Percentiles rank a stretch among this genome's conserved stretches.
Conservation (phyloP, 1,140 invertebrate genomes). For the Solen grandis region DNA sequence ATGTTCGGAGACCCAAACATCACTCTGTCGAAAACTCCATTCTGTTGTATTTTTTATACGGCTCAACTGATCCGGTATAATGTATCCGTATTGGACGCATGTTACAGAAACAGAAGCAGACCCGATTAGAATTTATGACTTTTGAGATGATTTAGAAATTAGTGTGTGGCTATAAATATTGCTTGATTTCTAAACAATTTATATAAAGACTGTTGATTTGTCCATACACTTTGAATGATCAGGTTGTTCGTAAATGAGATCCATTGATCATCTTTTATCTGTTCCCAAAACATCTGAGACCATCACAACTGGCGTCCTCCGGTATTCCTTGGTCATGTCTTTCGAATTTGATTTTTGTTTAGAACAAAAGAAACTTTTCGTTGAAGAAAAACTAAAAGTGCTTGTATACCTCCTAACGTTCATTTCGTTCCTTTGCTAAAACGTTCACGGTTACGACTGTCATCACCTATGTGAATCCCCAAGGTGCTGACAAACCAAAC, state of each 20-base stretch:
- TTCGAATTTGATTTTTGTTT: too few relatives aligned
- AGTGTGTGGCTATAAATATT: not conserved
- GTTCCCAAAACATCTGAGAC: too few relatives aligned
- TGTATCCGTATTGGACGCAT: slow-evolving; percentile 9
- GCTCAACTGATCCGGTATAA: not conserved
- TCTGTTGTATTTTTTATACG: not conserved
- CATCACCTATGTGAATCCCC: too few relatives aligned
- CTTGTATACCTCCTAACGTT: slow-evolving; percentile 6
- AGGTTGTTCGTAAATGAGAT: too few relatives aligned
- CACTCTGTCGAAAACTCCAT: not conserved
- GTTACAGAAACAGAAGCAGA: slow-evolving; percentile 14
- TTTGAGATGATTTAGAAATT: not conserved
- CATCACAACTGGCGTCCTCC: too few relatives aligned
- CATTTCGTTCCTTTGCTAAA: not conserved
- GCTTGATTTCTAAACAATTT: not conserved
- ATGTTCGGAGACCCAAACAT: not conserved
- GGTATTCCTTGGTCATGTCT: too few relatives aligned
- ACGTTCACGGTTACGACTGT: too few relatives aligned
- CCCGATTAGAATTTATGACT: slow-evolving; percentile 13
- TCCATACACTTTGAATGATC: not conserved
- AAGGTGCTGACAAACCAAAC: too few relatives aligned
- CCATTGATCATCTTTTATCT: too few relatives aligned
- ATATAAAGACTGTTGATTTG: too few relatives aligned
- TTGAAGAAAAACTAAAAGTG: too few relatives aligned
- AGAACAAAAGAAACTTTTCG: too few relatives aligned